A percentile compares a stretch with the other conserved stretches of the same genome.
phyloP scores from a whole-genome alignment of 2,888 invertebrate genomes.

The Spilarctia lutea region DNA sequence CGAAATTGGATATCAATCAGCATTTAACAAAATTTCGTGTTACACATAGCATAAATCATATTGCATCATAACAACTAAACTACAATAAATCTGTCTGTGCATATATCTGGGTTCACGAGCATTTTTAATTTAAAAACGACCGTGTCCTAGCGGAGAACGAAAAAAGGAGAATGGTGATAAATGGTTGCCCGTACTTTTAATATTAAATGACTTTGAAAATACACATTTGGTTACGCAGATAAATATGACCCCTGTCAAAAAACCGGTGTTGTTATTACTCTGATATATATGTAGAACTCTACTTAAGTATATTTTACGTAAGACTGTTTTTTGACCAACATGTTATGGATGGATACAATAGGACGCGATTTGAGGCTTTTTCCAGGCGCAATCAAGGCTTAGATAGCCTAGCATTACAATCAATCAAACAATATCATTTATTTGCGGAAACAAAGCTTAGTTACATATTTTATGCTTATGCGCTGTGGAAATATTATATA shows the following conservation, averaged over 20 bases:
- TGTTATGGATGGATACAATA: no score
- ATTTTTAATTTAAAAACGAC: slow-evolving; percentile 8
- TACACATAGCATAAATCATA: not conserved
- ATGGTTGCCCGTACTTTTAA: slow-evolving; percentile 6
- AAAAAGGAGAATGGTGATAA: slow-evolving; percentile 7
- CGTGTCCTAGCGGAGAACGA: no score
- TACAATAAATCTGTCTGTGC: not conserved
- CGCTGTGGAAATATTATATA: no score
- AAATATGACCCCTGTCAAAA: not conserved
- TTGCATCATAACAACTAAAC: not conserved
- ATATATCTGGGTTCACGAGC: not conserved
- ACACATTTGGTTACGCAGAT: not conserved
- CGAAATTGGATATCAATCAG: not conserved
- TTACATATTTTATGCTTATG: no score
- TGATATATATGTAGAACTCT: not conserved
- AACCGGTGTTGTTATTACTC: not conserved
- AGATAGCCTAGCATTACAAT: no score
- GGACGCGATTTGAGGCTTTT: no score
- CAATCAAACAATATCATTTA: no score
- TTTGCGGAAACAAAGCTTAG: no score
- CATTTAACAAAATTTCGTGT: not conserved
- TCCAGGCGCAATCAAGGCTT: no score
- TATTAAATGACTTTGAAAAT: slow-evolving; percentile 9
- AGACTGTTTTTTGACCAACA: not conserved
- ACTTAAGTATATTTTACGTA: not conserved